Evolutionary conservation across 1,140 invertebrate species (phyloP), one percentile per base, ranked within the genome.

Genomic region (Brachionus asplanchnoidis): DNA sequence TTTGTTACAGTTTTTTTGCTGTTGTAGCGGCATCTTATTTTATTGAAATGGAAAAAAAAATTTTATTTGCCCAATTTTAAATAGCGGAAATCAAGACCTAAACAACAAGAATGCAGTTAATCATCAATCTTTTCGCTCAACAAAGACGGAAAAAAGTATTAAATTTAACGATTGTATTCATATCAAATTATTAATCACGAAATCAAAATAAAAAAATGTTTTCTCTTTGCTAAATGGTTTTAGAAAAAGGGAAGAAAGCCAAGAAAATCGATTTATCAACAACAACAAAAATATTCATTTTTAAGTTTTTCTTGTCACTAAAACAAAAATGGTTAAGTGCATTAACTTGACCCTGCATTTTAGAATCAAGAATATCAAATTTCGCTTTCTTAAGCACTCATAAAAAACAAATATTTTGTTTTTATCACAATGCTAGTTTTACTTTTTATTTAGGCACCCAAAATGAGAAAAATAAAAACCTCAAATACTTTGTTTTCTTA

Each of bases 241-340:
- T 36, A 70, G 36, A 70, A 70, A 70, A 70, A n/a, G 14, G 40
- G 40, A 75, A 75, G 70, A 75, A 75, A 44, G 17, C 8, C 3
- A 40, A 70, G 11, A 70, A 75, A 75, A 75, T 40, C 68, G 68
- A 73, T 73, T 44, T 75, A 20, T 75, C 70, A 75, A 23, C 20
- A n/a, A 26, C 9, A 28, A 70, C 5, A 36, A 23, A 70, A 36
- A 6, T 70, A n/a, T 32, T 70, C 66, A 17, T 68, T 65, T 65
- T 6, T 40, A 60, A 32, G 3, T 32, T 40, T 70, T 32, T 40
- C 2, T 70, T 40, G 66, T 70, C 12, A 70, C 53, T 23, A 20
- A 60, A 23, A 60, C 53, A 5, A 6, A 60, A 23, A 9, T 60
- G 0, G 17, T 23, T 20, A 23, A 20, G 53, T 60, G 53, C 20